These are phyloP conservation scores for Drosophila niveifrons DNA, from an alignment of 2,888 invertebrate genomes.

Conservation along the genomic window DNA sequence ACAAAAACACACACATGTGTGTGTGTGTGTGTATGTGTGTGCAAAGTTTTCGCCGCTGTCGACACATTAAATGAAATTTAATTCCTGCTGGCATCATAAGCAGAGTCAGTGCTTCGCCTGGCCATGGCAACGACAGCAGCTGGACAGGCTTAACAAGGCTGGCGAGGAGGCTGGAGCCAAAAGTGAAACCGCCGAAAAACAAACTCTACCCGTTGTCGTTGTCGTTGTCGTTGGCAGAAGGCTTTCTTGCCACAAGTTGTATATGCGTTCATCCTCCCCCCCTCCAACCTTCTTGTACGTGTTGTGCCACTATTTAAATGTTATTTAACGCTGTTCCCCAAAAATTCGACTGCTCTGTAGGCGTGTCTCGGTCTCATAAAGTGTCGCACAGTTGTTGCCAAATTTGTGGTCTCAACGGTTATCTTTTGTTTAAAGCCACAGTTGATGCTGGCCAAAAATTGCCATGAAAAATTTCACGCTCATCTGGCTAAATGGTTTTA, in stretches of 20 bases:
- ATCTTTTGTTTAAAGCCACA: conserved; percentile 61
- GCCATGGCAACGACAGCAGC: conserved; percentile 36
- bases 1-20: conserved; percentile 50
- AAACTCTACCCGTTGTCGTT: conserved; percentile 50
- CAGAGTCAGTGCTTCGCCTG: conserved; percentile 43
- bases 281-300: conserved; percentile 51
- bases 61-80: conserved; percentile 79
- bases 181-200: conserved; percentile 58
- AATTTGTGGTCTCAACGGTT: conserved; percentile 63
- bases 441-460: conserved; percentile 33
- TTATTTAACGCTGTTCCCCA: conserved; percentile 71
- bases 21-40: conserved; percentile 58
- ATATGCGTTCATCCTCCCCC: not conserved
- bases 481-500: conserved; percentile 79
- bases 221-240: conserved; percentile 54
- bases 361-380: conserved; percentile 63
- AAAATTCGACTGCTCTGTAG: conserved; percentile 44
- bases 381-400: conserved; percentile 70
- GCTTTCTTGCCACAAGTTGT: conserved; percentile 60
- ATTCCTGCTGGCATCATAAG: conserved; percentile 78
- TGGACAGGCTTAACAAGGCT: conserved; percentile 68
- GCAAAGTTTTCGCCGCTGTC: conserved; percentile 68
- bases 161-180: conserved; percentile 34
- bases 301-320: conserved; percentile 73
- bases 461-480: conserved; percentile 71